These are phyloP conservation scores for Oxycera nigricornis DNA, from an alignment of 2,888 invertebrate species.

Conservation along the genomic window DNA sequence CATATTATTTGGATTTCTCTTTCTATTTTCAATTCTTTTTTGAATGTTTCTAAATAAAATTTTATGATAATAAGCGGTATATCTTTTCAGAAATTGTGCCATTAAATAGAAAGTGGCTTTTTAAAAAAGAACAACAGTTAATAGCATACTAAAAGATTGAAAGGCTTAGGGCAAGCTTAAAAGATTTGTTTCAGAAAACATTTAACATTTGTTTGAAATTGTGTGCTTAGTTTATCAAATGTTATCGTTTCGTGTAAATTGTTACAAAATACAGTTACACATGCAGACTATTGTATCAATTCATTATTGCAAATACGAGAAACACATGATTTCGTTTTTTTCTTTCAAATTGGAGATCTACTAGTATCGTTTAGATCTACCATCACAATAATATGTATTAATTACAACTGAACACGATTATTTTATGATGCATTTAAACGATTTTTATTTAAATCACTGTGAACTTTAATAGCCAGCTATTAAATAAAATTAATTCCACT, in stretches of 20 bases:
- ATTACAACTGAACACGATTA: background rate
- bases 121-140: background rate
- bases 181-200: background rate
- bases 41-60: background rate
- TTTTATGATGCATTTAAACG: background rate
- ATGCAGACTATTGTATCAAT: background rate
- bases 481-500: too few species aligned
- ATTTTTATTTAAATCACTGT: background rate
- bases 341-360: constrained; percentile 34
- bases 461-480: background rate
- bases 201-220: background rate
- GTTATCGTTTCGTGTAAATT: background rate
- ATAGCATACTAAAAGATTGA: background rate
- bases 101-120: background rate
- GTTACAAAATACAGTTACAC: background rate
- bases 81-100: background rate
- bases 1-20: background rate
- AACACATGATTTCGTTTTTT: background rate
- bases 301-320: background rate
- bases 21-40: background rate
- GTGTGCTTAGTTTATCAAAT: background rate
- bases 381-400: constrained; percentile 26
- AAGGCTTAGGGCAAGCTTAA: background rate
- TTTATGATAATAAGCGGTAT: background rate
- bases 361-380: constrained; percentile 39